Percentiles rank a stretch among this genome's conserved stretches.
Conservation (phyloP, 2,113 vertebrate genomes). For the Gymnarchus niloticus region DNA sequence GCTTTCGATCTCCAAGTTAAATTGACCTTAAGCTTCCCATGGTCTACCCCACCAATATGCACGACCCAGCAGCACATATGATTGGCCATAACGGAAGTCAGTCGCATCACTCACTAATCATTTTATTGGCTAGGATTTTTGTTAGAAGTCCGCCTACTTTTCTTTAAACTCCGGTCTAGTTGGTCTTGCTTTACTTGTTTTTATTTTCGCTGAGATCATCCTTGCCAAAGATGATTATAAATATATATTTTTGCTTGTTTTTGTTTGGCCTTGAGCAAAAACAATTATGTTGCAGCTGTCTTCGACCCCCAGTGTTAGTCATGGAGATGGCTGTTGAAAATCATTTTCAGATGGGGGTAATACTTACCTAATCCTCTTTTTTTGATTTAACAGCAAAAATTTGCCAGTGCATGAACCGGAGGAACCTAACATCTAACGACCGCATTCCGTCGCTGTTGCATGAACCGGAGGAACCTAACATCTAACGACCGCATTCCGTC, state of each 20-base stretch:
- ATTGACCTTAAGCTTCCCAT: not conserved
- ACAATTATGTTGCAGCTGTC: not conserved
- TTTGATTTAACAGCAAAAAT: not conserved
- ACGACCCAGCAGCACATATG: too few relatives aligned
- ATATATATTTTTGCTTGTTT: too few relatives aligned
- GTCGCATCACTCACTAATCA: too few relatives aligned
- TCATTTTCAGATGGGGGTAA: slow-evolving; percentile 14
- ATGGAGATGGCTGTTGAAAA: slow-evolving; percentile 5
- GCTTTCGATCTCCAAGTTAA: not conserved
- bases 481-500: not conserved
- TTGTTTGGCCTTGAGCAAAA: not conserved
- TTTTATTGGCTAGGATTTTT: not conserved
- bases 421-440: not conserved
- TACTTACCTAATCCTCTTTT: not conserved
- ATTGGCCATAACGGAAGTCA: too few relatives aligned
- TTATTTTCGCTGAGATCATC: slow-evolving; percentile 13
- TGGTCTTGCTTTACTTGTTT: not conserved
- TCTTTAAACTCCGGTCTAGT: not conserved
- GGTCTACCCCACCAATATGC: not conserved
- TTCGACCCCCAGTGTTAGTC: not conserved
- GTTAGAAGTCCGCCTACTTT: not conserved
- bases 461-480: not conserved
- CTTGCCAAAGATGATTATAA: not conserved
- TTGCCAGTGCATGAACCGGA: not conserved
- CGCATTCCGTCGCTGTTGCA: too few relatives aligned